A percentile compares a stretch with the other conserved stretches of the same genome.
Conservation (phyloP, 2,797 vertebrate species). For the Tachyglossus aculeatus region DNA sequence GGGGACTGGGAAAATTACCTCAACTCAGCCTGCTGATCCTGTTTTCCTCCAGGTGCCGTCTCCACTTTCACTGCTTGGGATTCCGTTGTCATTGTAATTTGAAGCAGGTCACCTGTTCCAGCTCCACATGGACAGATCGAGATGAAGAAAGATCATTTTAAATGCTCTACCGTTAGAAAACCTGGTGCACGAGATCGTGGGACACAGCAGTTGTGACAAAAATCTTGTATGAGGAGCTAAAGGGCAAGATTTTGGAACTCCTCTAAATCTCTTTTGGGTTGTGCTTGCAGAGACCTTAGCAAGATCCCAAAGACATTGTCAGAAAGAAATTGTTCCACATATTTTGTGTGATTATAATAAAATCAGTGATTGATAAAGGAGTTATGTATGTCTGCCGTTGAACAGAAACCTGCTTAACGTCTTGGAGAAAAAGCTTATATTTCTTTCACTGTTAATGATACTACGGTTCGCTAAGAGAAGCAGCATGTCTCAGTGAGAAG, state of each 20-base stretch:
- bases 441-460: not conserved
- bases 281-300: not conserved
- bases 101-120: not conserved
- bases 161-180: fast-evolving
- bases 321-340: not conserved
- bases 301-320: not conserved
- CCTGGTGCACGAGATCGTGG: not conserved
- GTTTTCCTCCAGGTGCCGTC: not conserved
- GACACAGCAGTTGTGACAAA: not conserved
- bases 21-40: conserved; percentile 4
- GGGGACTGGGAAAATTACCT: conserved; percentile 34
- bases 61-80: not conserved
- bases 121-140: not conserved
- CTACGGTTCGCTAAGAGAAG: too few relatives aligned
- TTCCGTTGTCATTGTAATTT: not conserved
- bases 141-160: not conserved
- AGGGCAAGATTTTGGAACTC: not conserved
- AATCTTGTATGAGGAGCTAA: not conserved
- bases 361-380: not conserved
- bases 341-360: not conserved
- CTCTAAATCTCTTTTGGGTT: not conserved
- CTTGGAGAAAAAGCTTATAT: not conserved
- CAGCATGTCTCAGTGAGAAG: too few relatives aligned
- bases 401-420: conserved; percentile 7
- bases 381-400: not conserved